Evolutionary conservation across 2,797 vertebrate genomes (phyloP), one percentile per base, ranked within the genome.

Genomic region (Gymnothorax reevesii): DNA sequence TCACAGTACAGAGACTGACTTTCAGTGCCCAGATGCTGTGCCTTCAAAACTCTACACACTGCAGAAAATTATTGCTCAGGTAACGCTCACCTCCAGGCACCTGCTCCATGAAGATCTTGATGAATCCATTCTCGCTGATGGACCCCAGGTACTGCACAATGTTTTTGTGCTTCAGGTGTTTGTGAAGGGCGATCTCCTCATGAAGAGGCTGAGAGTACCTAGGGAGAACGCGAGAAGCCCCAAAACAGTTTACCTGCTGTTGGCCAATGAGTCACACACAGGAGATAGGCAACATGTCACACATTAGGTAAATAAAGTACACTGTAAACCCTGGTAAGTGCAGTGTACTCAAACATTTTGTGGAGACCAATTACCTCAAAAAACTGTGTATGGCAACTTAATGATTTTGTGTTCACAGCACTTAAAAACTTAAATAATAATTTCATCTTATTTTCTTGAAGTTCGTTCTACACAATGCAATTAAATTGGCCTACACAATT

Each of bases 41-140:
- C 52, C 49, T 7, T 80, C 25, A 33, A 13, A 33, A 13, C 25
- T 33, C 13, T 1, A 17, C 2, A 33, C 12, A 20, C 33, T 52
- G 73, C 73, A 17, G 42, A 77, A 13, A 49, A 42, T 33, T 52
- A 42, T 20, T 17, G 52, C 13, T 5, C 73, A 52, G 33, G 27
- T 10, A n/a, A 55, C 2, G 84, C 96, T 93, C 94, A 99, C 98
- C 98, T 95, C 99, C 99, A 42, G 99, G 99, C 27, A 99, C 99
- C 90, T 99, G 98, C 92, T 99, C 99, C 98, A 99, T 99, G 92
- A 99, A 99, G 92, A 99, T 99, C 95, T 99, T 99, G 92, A 99
- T 99, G 95, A 99, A 99, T 88, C 98, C 96, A 25, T 97, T 97
- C 93, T 99, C 98, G 87, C 99, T 99, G 92, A 99, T 95, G 84